Evolutionary conservation across 2,888 invertebrate genomes (phyloP).

Genomic region (Linnaemya tessellans): DNA sequence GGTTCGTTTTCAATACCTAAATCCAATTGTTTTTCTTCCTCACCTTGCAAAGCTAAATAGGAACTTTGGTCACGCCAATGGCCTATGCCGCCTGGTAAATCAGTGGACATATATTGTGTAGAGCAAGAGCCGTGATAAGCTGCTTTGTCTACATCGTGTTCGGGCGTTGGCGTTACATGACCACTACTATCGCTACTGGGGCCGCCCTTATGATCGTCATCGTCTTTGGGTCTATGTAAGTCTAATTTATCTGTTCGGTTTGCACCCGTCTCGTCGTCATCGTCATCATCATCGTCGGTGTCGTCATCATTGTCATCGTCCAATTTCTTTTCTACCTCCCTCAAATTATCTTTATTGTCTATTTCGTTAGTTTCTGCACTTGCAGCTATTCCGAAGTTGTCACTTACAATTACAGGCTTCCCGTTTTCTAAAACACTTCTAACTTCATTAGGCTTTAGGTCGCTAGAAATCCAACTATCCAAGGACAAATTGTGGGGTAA

Average conservation of each 20-base stretch:
- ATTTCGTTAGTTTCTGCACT: constrained; percentile 63
- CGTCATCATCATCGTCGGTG: constrained; percentile 84
- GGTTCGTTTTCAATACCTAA: constrained; percentile 25
- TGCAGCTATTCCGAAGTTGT: neutral
- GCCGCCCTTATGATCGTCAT: constrained; percentile 85
- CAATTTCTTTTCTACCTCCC: constrained; percentile 64
- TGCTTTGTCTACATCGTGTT: constrained; percentile 73
- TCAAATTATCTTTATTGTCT: constrained; percentile 69
- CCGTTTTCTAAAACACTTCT: constrained; percentile 48
- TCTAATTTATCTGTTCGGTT: constrained; percentile 77
- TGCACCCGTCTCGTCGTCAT: constrained; percentile 82
- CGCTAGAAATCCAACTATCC: constrained; percentile 77
- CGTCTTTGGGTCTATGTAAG: constrained; percentile 77
- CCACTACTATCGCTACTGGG: constrained; percentile 86
- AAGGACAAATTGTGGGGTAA: constrained; percentile 76
- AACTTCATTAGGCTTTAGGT: constrained; percentile 69
- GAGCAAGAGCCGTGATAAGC: constrained; percentile 81
- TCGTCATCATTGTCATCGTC: constrained; percentile 42
- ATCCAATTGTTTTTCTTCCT: constrained; percentile 29
- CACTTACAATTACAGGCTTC: constrained; percentile 59
- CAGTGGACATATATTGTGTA: constrained; percentile 88
- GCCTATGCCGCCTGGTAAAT: constrained; percentile 91
- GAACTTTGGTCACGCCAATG: constrained; percentile 93
- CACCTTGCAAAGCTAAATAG: constrained; percentile 86
- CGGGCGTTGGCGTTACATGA: constrained; percentile 79